A percentile compares a stretch with the other conserved stretches of the same genome.
phyloP scores from a whole-genome alignment of 2,888 invertebrate species.

The Hyles lineata region DNA sequence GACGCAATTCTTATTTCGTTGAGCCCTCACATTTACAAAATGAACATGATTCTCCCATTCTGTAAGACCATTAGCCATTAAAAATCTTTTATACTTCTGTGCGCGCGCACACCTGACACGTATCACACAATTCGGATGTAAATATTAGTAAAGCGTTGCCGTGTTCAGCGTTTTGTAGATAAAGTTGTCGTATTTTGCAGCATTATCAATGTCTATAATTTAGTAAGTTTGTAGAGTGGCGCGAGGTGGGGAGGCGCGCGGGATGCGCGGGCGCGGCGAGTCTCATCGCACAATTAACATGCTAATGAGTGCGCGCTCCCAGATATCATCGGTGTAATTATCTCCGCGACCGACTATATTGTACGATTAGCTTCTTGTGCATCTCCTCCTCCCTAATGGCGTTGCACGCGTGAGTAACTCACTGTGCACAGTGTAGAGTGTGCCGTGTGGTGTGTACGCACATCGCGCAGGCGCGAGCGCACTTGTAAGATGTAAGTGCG shows the following conservation, averaged over 20 bases:
- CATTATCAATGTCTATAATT: slow-evolving; percentile 57
- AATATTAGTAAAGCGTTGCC: slow-evolving; percentile 28
- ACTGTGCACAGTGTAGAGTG: background rate
- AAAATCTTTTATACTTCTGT: slow-evolving; percentile 25
- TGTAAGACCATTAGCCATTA: slow-evolving; percentile 25
- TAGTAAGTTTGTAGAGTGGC: slow-evolving; percentile 45
- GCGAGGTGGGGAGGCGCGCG: slow-evolving; percentile 39
- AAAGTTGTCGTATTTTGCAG: slow-evolving; percentile 36
- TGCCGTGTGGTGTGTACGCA: slow-evolving; percentile 4
- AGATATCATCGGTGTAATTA: slow-evolving; percentile 82
- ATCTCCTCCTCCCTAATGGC: slow-evolving; percentile 63
- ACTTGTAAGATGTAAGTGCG: background rate
- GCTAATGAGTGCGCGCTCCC: slow-evolving; percentile 76
- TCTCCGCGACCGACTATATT: slow-evolving; percentile 74
- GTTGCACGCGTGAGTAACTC: slow-evolving; percentile 47
- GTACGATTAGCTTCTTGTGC: slow-evolving; percentile 59
- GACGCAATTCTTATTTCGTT: slow-evolving; percentile 59
- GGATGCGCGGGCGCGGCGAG: slow-evolving; percentile 52
- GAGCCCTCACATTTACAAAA: slow-evolving; percentile 39
- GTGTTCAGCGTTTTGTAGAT: background rate
- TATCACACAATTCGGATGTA: slow-evolving; percentile 25
- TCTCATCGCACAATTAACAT: slow-evolving; percentile 79
- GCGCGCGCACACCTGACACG: background rate
- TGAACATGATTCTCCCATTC: slow-evolving; percentile 36
- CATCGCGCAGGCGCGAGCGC: background rate